Base-by-base conservation (phyloP, 2,888 invertebrate genomes). In the Drosophila fulvimacula region DNA sequence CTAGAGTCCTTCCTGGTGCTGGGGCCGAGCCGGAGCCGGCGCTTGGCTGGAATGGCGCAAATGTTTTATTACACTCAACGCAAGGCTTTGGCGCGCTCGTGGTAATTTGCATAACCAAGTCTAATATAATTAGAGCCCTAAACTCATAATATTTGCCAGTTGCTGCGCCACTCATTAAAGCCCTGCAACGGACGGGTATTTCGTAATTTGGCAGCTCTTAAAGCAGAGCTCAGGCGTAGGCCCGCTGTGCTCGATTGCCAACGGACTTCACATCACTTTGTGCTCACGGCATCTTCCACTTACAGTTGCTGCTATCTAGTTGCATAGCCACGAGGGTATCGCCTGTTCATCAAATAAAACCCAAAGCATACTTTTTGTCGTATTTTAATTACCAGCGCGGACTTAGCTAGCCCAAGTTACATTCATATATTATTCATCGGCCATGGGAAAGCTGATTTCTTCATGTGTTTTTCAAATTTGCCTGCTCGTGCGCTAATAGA, bases 71-170 rank as follows among this genome's bases (percentile, higher is more conserved):
- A 65, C 69, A 57, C 27, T 44, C 13, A n/a, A 15, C 53, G 24
- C 56, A 49, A 19, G 17, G 30, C 51, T 21, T 30, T 36, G 6
- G 30, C 41, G 10, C 30, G 48, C 53, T 30, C 27, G 36, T 67
- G 65, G 62, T 39, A 75, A 77, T 77, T 77, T 79, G 64, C 77
- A 75, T 77, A 75, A 53, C 49, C 79, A 65, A 75, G 76, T 68
- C 70, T 55, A 64, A 59, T 55, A 75, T 75, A 79, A 77, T 77
- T 79, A 79, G 70, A 63, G 52, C 30, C 69, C 41, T 56, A 73
- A 56, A 42, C 46, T 41, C 69, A 36, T 67, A 56, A 56, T 59
- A 53, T 68, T 62, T 41, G 42, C 44, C 52, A 27, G 34, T 51
- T 30, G 41, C 42, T n/a, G 56, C 34, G 39, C 11, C 21, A 11